Base-by-base conservation (phyloP, 1,140 invertebrate genomes). In the Globodera rostochiensis region DNA sequence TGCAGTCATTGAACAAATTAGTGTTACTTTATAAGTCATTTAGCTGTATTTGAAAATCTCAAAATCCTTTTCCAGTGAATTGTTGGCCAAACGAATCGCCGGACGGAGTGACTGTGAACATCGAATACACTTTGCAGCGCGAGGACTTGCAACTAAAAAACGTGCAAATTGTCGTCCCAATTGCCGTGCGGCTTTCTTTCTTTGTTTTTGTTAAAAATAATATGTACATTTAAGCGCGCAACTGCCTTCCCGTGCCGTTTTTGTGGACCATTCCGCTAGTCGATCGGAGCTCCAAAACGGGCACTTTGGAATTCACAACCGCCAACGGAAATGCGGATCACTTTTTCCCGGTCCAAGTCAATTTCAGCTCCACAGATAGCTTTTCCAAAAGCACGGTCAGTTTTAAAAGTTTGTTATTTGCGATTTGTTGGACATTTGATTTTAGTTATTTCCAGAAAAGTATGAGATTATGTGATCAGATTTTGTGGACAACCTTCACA, bases 71-170 rank as follows among this genome's bases (percentile, higher is more conserved):
- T 91, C 74, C 87, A 96, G 95, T 98, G 86, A 99, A 98, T 90
- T 98, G 96, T 91, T 98, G 97, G 96, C 96, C 97, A n/a, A 96
- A 96, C 49, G 96, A 98, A 90, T 95, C 94, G 88, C 94, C 94
- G 1, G 93, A 93, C 88, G 95, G 94, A 80, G 98, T 96, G 90
- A 96, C 98, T 91, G 96, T 98, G 3, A 98, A 98, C 91, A 98
- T 98, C 90, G 96, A 98, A 91, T 99, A 98, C 90, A 96, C 97
- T 91, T 92, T 98, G 77, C 94, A 97, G 90, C 93, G 95, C 84
- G 91, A 92, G 46, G 92, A 95, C 86, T 91, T 98, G 79, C 94
- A 96, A 90, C 91, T 99, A 19, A 93, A 94, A 84, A 95, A 98
- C 91, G 95, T 98, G 78, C 92, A 93, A 85, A 98, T 99, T 89